Conservation (phyloP, 2,113 vertebrate genomes). For the Erpornis zantholeuca region DNA sequence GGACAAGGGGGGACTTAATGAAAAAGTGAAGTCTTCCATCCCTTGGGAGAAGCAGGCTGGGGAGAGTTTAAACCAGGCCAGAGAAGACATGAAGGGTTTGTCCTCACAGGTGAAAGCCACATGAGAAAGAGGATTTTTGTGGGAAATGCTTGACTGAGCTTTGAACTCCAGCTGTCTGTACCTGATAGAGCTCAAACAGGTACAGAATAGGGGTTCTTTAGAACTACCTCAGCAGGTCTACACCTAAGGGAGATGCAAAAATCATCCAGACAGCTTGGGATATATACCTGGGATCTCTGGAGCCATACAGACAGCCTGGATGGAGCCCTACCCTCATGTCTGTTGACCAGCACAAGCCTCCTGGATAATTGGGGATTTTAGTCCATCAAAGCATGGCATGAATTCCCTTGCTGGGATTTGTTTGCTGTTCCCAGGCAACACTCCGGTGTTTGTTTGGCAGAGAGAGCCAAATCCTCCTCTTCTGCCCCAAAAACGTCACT, state of each 20-base stretch:
- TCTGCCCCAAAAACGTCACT: background rate
- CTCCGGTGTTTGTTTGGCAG: background rate
- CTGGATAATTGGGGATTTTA: background rate
- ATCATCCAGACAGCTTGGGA: background rate
- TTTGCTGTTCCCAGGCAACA: constrained; percentile 29
- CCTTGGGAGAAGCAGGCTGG: background rate
- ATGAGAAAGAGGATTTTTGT: background rate
- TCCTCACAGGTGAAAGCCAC: background rate
- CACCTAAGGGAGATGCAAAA: background rate
- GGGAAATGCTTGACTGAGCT: background rate
- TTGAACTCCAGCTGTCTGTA: background rate
- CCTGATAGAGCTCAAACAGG: background rate
- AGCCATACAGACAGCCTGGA: accelerated
- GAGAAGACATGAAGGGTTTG: background rate
- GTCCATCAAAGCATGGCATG: background rate
- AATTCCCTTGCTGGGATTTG: background rate
- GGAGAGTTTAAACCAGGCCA: background rate
- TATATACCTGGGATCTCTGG: background rate
- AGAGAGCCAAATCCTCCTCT: background rate
- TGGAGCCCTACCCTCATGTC: background rate
- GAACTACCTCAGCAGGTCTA: background rate
- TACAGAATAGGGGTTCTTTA: accelerated
- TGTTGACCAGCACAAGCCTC: background rate
- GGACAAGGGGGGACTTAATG: background rate
- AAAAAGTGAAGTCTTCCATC: background rate